Base-by-base conservation (phyloP, 2,113 vertebrate genomes). In the Malurus alboscapulatus region DNA sequence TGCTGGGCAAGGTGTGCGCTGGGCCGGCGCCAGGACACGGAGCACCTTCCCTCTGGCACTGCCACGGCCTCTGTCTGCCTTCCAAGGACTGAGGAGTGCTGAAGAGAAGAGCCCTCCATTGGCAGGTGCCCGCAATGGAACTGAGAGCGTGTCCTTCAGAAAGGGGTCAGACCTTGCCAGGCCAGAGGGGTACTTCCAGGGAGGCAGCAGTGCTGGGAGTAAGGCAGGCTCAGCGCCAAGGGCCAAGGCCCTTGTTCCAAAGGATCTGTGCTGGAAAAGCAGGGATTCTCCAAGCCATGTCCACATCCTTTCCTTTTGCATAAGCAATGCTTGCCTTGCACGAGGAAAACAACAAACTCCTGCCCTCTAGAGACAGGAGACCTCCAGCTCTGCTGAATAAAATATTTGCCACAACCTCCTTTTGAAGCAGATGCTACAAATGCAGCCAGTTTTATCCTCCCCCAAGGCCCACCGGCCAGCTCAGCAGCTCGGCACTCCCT, bases 351-450 rank as follows among this genome's bases (percentile, higher is more conserved):
- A 96, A 96, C 93, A 94, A 94, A 91, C 91, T 96, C 87, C 90
- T 95, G 95, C 95, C 95, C 94, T 95, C 96, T 96, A 95, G 96
- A 96, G 95, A 96, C 87, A 95, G 87, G 72, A 96, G 95, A 96
- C 95, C 91, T 96, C 94, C 91, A 96, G 90, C 90, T 95, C 93
- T 93, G 89, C 93, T 96, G 95, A 95, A 96, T 96, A 93, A 96
- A 96, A 95, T 94, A 96, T 96, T 83, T 94, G 91, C 93, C 94
- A 94, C 93, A 91, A 57, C 68, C 87, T 96, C 84, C 93, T 94
- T 96, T 71, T 42, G 94, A 94, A 96, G 96, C 96, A 96, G 96
- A 96, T 96, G 96, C 95, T 95, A 59, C 90, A 80, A 94, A 96
- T 13, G 40, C 91, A 80, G 58, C 42, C 82, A 67, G 95, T 94